phyloP scores from a whole-genome alignment of 1,140 invertebrate species.

The Thaumetopoea pityocampa region DNA sequence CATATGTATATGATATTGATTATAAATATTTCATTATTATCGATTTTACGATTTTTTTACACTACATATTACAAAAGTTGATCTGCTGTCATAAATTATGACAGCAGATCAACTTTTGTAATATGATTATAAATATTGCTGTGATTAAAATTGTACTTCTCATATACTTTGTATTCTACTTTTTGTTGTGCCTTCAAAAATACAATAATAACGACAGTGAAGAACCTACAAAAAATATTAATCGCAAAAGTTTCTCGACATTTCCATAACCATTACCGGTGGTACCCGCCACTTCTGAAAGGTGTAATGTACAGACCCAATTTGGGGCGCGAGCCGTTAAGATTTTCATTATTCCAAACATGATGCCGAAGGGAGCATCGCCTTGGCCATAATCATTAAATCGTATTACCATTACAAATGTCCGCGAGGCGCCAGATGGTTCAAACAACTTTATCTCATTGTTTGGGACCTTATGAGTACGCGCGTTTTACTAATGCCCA shows the following conservation, averaged over 20 bases:
- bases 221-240: too few relatives aligned
- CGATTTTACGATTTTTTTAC: too few relatives aligned
- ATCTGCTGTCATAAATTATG: too few relatives aligned
- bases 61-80: too few relatives aligned
- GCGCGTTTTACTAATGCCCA: slow-evolving; percentile 18
- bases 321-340: slow-evolving; percentile 45
- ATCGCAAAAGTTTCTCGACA: slow-evolving; percentile 9
- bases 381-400: slow-evolving; percentile 65
- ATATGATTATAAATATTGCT: too few relatives aligned
- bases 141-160: too few relatives aligned
- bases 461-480: slow-evolving; percentile 36
- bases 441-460: slow-evolving; percentile 67
- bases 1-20: too few relatives aligned
- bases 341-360: slow-evolving; percentile 58
- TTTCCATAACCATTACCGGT: slow-evolving; percentile 14
- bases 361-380: slow-evolving; percentile 28
- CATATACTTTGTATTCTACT: too few relatives aligned
- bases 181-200: too few relatives aligned
- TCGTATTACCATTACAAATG: slow-evolving; percentile 71
- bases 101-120: too few relatives aligned
- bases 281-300: slow-evolving; percentile 10
- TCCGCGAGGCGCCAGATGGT: slow-evolving; percentile 61
- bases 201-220: too few relatives aligned
- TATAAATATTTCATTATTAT: too few relatives aligned
- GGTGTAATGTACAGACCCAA: slow-evolving; percentile 38